Base-by-base conservation (phyloP, 2,888 invertebrate genomes). In the Scaptomyza reducta region DNA sequence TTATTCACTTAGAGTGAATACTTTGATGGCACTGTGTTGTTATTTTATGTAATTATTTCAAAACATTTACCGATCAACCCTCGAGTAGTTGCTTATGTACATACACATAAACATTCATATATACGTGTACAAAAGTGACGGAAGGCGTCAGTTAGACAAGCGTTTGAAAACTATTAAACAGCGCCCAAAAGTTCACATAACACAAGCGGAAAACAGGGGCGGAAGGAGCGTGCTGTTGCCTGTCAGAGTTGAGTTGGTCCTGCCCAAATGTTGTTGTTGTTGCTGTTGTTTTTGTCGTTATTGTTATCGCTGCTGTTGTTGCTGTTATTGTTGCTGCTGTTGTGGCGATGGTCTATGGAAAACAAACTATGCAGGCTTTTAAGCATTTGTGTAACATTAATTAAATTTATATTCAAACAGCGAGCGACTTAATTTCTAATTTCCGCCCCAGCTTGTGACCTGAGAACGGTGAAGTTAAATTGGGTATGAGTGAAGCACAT, bases 311-410 rank as follows among this genome's bases (percentile, higher is more conserved):
- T 45, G 47, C 10, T 59, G 47, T 35, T 18, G 69, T 11, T 58
- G 47, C 64, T n/a, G n/a, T n/a, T n/a, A n/a, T n/a, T n/a, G n/a
- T n/a, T 63, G 61, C 54, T 22, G 70, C 50, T 74, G 57, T 66
- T 63, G 61, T 56, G 66, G 44, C 66, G 68, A 66, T 78, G 81
- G 78, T 70, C 81, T 75, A 80, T 61, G 81, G 51, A 70, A 84
- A 82, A 87, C 82, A 82, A 87, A 87, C 82, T 81, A 81, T 68
- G 78, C 69, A 65, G 70, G 78, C 82, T 88, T 86, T 88, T 86
- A 85, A 85, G 87, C 88, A 88, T 87, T 83, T 83, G 88, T 85
- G 88, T 85, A 73, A 88, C 84, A 88, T 85, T 85, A 85, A 85
- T 85, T 85, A 85, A 85, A 85, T 85, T 85, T 85, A 88, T 85